Evolutionary conservation across 2,113 vertebrate species (phyloP), one percentile per base, ranked within the genome.

Genomic region (Rhadina sibilatrix): DNA sequence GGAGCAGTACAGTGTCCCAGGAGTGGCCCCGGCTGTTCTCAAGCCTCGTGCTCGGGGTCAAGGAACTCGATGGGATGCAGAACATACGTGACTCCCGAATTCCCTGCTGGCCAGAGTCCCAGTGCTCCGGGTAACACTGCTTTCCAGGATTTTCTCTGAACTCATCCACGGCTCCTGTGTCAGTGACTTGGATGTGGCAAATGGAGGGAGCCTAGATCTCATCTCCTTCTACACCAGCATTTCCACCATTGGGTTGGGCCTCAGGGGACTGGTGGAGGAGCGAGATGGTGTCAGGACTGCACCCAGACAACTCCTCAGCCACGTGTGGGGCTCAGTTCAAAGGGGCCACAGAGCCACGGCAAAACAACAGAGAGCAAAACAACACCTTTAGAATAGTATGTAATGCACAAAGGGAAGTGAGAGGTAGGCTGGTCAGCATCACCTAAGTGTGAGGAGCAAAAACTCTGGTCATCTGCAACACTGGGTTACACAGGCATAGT

Each of bases 101-200:
- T 90, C 80, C 76, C 83, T 59, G 79, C 86, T 97, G 96, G 96
- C 95, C 60, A 9, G 33, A 20, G 47, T 83, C 94, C 92, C 80
- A 75, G 71, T 25, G 61, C 40, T 91, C 65, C 0, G 78, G 61
- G 33, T 81, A 52, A n/a, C 0, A 3, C 70, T 80, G 95, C 94
- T 96, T 95, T 97, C 89, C 89, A 96, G 96, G 95, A 92, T 95
- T 97, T 94, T 94, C 78, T 90, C 83, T 89, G 35, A 95, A 93
- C 94, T 93, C 76, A 49, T 12, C 33, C 18, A 0, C 4, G 76
- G 46, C 83, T 94, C 72, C 68, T 81, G 76, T 90, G 96, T 97
- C 95, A 96, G 56, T 95, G 94, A 93, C 96, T 84, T 81, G 52
- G 72, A 77, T 74, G 47, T 49, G 59, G 83, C 18, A 56, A 60